Conservation (phyloP, 2,888 invertebrate genomes). For the Ennomos erosarius region DNA sequence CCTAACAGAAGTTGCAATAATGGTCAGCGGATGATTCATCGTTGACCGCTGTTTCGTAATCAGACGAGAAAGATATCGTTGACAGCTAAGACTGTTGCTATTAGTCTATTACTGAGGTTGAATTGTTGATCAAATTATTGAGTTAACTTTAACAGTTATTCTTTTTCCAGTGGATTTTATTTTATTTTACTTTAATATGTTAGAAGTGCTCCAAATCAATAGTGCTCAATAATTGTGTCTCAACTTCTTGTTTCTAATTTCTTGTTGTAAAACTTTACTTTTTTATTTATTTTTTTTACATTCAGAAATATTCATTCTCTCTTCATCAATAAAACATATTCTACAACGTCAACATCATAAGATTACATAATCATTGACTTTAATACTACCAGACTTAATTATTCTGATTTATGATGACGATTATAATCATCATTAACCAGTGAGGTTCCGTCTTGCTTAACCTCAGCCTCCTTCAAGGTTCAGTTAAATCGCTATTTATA, state of each 20-base stretch:
- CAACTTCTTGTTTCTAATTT: no score
- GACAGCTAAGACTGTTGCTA: conserved; percentile 4
- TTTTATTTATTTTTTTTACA: no score
- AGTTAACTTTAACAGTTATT: no score
- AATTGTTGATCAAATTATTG: no score
- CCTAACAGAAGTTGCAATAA: conserved; percentile 24
- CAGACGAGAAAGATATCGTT: conserved; percentile 40
- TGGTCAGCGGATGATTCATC: conserved; percentile 50
- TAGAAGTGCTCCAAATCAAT: no score
- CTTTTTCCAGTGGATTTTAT: no score
- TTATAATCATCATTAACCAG: conserved; percentile 3
- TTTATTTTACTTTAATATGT: no score
- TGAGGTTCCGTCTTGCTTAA: neutral
- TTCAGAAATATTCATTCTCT: no score
- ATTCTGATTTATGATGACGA: conserved; percentile 3
- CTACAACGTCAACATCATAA: neutral
- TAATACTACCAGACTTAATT: neutral
- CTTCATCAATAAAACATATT: neutral
- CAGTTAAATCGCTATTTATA: neutral
- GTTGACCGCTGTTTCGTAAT: conserved; percentile 41
- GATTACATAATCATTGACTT: neutral
- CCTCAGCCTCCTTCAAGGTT: neutral
- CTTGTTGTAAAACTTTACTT: no score
- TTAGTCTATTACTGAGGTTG: no score
- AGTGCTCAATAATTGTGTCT: no score